These are phyloP conservation scores for Xiphorhynchus erythropygius DNA, from an alignment of 2,797 vertebrate genomes.

Conservation along the genomic window DNA sequence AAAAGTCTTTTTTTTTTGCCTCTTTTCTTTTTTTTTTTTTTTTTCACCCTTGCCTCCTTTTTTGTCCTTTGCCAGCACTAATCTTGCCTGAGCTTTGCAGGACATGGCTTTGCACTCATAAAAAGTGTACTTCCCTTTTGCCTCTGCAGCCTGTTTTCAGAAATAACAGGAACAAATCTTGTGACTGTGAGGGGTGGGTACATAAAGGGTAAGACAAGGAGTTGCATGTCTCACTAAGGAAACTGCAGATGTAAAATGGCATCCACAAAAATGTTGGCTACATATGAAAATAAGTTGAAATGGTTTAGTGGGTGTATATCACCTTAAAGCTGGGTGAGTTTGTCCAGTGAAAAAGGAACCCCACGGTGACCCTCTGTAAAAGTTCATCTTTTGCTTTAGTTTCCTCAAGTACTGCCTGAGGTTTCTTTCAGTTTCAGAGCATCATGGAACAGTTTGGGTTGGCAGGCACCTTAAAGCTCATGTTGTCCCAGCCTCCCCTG, in stretches of 20 bases:
- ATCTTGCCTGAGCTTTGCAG: background rate
- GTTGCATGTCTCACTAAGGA: background rate
- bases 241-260: background rate
- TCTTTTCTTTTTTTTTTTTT: background rate
- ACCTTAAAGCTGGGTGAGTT: background rate
- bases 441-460: background rate
- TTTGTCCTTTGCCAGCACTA: background rate
- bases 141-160: background rate
- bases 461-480: background rate
- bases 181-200: background rate
- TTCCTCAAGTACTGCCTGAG: background rate
- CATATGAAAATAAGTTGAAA: background rate
- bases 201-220: background rate
- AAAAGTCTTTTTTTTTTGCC: background rate
- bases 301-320: background rate
- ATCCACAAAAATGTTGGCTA: background rate
- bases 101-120: background rate
- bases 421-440: background rate
- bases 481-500: fast-evolving
- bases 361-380: background rate
- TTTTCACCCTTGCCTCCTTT: background rate
- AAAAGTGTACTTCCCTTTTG: background rate
- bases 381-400: background rate
- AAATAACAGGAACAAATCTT: background rate
- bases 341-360: background rate